Conservation (phyloP, 1,140 invertebrate genomes). For the Nixonia krombeini region DNA sequence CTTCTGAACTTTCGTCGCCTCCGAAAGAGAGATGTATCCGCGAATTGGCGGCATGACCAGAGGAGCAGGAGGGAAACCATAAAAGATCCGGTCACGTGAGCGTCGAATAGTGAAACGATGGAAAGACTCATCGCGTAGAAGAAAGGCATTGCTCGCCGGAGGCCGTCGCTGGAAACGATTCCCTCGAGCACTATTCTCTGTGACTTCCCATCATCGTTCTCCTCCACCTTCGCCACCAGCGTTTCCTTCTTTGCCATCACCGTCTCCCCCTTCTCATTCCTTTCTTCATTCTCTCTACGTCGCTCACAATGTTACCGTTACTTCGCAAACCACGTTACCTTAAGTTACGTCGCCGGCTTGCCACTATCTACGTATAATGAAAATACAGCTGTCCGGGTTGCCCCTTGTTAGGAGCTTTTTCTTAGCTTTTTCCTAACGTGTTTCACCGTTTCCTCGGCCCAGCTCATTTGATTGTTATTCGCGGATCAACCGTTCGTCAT, state of each 20-base stretch:
- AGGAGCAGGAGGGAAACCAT: neutral
- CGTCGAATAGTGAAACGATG: neutral
- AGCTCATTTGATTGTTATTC: too few species aligned
- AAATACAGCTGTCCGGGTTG: neutral
- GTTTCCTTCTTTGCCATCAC: neutral
- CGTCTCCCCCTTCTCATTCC: neutral
- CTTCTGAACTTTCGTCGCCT: neutral
- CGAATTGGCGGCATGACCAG: neutral
- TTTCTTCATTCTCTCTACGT: neutral
- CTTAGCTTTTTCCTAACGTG: too few species aligned
- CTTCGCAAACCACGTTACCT: neutral
- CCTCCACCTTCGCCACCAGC: neutral
- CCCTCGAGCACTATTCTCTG: slow-evolving; percentile 1
- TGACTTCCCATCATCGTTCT: slow-evolving; percentile 7
- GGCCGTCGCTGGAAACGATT: slow-evolving; percentile 2
- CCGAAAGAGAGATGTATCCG: neutral
- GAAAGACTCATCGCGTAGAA: slow-evolving; percentile 6
- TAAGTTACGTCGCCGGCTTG: neutral
- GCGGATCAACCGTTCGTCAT: too few species aligned
- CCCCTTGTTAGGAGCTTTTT: too few species aligned
- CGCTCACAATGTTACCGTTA: slow-evolving; percentile 7
- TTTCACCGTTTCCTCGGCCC: too few species aligned
- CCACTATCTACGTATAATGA: neutral
- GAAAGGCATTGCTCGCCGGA: slow-evolving; percentile 7
- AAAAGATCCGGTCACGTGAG: slow-evolving; percentile 6